Percentiles rank a stretch among this genome's conserved stretches.
Conservation (phyloP, 2,797 vertebrate species). For the Gobio occitaniae region DNA sequence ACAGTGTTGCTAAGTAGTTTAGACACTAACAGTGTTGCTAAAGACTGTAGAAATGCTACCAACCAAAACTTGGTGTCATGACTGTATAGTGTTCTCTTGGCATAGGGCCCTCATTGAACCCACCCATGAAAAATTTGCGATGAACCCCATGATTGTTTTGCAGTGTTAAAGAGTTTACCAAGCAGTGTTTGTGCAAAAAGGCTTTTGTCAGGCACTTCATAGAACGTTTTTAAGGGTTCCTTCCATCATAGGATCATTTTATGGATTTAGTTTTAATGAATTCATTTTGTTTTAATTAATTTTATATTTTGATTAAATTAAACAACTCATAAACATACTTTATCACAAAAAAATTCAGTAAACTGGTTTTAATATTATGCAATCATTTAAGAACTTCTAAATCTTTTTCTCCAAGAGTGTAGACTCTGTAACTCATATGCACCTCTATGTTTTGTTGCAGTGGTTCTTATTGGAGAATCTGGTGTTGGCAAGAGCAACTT, state of each 20-base stretch:
- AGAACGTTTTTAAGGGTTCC: background rate
- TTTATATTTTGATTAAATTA: too few species aligned
- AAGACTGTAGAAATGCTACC: background rate
- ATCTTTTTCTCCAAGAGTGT: background rate
- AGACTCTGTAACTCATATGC: background rate
- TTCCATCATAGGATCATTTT: background rate
- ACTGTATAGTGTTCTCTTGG: background rate
- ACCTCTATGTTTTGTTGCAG: constrained; percentile 69
- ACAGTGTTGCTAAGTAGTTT: background rate
- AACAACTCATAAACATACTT: too few species aligned
- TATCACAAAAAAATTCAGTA: too few species aligned
- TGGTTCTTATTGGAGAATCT: constrained; percentile 93
- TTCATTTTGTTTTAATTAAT: too few species aligned
- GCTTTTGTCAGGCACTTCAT: background rate
- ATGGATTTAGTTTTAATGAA: background rate
- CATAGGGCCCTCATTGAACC: background rate
- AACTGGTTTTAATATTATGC: too few species aligned
- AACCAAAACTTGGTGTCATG: background rate
- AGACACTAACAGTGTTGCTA: background rate
- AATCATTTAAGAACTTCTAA: background rate
- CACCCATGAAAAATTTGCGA: too few species aligned
- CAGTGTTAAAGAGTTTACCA: too few species aligned
- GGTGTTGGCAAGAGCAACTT: constrained; percentile 97
- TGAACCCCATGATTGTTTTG: too few species aligned
- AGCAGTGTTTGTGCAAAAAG: background rate